Percentiles rank a stretch among this genome's conserved stretches.
Conservation (phyloP, 1,140 invertebrate genomes). For the Drosophila chauvacae region DNA sequence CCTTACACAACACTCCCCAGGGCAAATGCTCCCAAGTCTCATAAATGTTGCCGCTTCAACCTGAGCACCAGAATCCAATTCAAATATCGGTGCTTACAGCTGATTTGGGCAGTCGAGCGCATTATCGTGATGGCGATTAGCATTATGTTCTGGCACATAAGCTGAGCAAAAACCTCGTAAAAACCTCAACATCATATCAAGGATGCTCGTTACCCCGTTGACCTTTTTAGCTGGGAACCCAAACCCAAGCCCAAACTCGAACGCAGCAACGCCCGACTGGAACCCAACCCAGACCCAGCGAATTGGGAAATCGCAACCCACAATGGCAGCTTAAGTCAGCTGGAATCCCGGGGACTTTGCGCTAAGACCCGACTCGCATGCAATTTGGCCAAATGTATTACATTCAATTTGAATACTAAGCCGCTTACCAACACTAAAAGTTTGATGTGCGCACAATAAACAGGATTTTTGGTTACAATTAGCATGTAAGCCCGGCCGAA, state of each 20-base stretch:
- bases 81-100: constrained; percentile 28
- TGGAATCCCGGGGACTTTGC: constrained; percentile 66
- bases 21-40: not conserved
- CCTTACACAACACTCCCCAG: not conserved
- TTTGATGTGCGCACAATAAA: constrained; percentile 83
- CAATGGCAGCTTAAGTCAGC: constrained; percentile 71
- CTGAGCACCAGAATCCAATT: constrained; percentile 17
- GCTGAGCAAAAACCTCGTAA: constrained; percentile 37
- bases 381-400: constrained; percentile 82
- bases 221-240: constrained; percentile 31
- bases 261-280: not conserved
- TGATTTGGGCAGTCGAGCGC: constrained; percentile 28
- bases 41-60: constrained; percentile 4
- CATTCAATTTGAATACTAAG: constrained; percentile 84
- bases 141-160: constrained; percentile 49
- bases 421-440: constrained; percentile 83
- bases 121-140: constrained; percentile 46
- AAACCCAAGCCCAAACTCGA: constrained; percentile 1
- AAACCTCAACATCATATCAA: constrained; percentile 46
- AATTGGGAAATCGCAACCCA: constrained; percentile 26
- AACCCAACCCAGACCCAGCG: not conserved
- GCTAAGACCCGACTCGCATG: constrained; percentile 75
- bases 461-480: constrained; percentile 82
- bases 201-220: constrained; percentile 44
- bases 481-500: constrained; percentile 70